A percentile compares a stretch with the other conserved stretches of the same genome.
Conservation (phyloP, 2,888 invertebrate species). For the Diadromus collaris region DNA sequence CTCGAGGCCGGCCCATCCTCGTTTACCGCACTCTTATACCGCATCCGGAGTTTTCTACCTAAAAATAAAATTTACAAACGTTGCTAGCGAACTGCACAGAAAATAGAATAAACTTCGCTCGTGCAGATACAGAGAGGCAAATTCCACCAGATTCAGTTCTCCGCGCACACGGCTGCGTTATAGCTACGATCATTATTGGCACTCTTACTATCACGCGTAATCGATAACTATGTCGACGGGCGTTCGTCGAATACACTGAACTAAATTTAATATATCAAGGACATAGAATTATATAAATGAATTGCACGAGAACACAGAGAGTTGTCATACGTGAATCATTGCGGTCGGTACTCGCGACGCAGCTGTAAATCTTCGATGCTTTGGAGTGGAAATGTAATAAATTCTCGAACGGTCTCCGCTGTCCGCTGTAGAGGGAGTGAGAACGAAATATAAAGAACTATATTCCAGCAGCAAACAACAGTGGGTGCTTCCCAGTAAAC, state of each 20-base stretch:
- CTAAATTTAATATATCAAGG: slow-evolving; percentile 21
- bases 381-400: slow-evolving; percentile 57
- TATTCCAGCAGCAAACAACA: slow-evolving; percentile 60
- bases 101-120: neutral
- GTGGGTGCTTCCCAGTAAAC: slow-evolving; percentile 63
- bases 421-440: slow-evolving; percentile 19
- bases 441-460: slow-evolving; percentile 64
- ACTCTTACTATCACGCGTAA: slow-evolving; percentile 4
- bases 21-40: slow-evolving; percentile 43
- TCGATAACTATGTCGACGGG: neutral
- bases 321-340: slow-evolving; percentile 45
- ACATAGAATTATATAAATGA: slow-evolving; percentile 29
- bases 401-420: slow-evolving; percentile 43
- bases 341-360: slow-evolving; percentile 45
- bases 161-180: neutral
- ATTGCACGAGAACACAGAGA: slow-evolving; percentile 1
- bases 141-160: slow-evolving; percentile 36
- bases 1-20: slow-evolving; percentile 33
- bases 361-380: slow-evolving; percentile 56
- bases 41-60: slow-evolving; percentile 36
- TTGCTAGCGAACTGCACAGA: slow-evolving; percentile 27
- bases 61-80: slow-evolving; percentile 34
- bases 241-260: slow-evolving; percentile 20
- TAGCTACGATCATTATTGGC: slow-evolving; percentile 29
- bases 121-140: slow-evolving; percentile 33